Conservation (phyloP, 2,113 vertebrate genomes). For the Progne subis region DNA sequence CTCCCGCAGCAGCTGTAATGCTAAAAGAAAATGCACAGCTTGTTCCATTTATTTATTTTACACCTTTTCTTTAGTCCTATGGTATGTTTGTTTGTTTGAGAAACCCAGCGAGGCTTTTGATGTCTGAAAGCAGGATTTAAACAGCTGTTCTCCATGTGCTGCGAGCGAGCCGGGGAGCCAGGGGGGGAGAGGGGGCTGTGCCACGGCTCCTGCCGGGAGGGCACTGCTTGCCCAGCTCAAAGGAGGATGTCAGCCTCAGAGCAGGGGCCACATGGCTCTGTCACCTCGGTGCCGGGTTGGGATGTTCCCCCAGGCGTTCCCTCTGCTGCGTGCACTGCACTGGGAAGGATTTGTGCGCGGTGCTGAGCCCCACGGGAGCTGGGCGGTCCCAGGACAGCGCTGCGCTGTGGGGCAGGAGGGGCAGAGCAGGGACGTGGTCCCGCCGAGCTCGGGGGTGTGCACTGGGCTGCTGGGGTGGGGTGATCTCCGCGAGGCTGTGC, state of each 20-base stretch:
- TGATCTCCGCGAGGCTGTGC: background rate
- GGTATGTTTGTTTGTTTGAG: conserved; percentile 80
- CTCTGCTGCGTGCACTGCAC: accelerated
- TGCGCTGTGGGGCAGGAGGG: background rate
- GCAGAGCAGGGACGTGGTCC: background rate
- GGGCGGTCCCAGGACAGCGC: background rate
- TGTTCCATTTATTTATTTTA: conserved; percentile 79
- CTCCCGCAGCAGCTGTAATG: conserved; percentile 77
- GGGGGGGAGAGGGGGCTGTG: background rate
- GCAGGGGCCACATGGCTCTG: background rate
- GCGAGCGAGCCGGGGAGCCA: background rate
- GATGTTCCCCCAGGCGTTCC: accelerated
- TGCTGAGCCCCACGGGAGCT: background rate
- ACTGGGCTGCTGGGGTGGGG: too few species aligned
- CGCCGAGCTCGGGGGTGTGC: accelerated
- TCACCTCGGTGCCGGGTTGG: accelerated
- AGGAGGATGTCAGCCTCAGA: background rate
- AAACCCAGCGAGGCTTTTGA: conserved; percentile 78
- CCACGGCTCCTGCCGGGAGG: background rate
- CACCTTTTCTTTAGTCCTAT: conserved; percentile 75
- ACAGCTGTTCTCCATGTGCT: conserved; percentile 71
- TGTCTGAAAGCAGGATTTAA: conserved; percentile 69
- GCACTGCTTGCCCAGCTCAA: background rate
- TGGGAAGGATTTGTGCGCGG: accelerated
- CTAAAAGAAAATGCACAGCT: conserved; percentile 75